Conservation (phyloP, 2,113 vertebrate genomes). For the Columba livia region DNA sequence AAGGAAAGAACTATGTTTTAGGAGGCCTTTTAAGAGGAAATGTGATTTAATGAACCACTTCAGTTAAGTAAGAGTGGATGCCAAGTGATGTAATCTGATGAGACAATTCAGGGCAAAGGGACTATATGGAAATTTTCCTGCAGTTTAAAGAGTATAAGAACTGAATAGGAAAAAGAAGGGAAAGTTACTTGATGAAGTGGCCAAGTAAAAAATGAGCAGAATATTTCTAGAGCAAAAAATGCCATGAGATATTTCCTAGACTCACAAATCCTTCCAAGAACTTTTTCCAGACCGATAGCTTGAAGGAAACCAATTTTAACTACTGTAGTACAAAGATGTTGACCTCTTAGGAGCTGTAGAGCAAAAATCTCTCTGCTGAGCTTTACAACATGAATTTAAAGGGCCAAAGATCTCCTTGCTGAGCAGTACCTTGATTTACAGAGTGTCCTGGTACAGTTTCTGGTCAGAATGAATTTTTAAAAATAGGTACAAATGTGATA, state of each 20-base stretch:
- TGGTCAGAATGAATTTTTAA: neutral
- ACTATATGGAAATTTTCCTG: neutral
- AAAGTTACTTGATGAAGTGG: neutral
- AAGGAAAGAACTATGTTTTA: neutral
- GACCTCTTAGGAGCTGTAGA: neutral
- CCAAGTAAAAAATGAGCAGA: neutral
- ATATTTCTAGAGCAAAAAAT: neutral
- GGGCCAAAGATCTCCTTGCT: neutral
- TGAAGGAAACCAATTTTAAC: neutral
- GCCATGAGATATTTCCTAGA: neutral
- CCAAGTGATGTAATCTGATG: conserved; percentile 2
- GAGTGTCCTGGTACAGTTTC: neutral
- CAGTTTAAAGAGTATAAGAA: neutral
- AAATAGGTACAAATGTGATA: neutral
- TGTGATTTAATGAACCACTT: conserved; percentile 11
- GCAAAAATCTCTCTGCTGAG: neutral
- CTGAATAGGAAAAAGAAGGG: neutral
- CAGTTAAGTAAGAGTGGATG: neutral
- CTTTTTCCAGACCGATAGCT: neutral
- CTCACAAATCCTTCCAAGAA: neutral
- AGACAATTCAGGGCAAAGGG: neutral
- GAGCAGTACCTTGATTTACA: neutral
- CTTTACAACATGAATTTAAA: neutral
- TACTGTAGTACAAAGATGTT: neutral
- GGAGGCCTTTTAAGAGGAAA: neutral